Evolutionary conservation across 1,140 invertebrate species (phyloP).

Genomic region (Neelides sp.): DNA sequence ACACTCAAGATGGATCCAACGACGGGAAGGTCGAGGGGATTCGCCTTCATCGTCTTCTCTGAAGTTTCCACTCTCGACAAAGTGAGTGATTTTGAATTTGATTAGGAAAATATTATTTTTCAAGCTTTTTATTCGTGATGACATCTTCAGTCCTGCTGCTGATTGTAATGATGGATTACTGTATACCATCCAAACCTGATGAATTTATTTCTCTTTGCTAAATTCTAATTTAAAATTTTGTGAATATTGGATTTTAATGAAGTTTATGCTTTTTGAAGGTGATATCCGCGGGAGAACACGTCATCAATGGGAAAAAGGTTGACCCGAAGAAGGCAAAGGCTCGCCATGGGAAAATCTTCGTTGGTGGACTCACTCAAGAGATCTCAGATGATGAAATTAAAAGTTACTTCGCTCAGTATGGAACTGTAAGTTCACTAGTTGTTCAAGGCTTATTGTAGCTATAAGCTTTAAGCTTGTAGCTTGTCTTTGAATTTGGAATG

Average conservation of each 20-base stretch:
- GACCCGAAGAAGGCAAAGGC: conserved; percentile 92
- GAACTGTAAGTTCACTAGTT: conserved; percentile 54
- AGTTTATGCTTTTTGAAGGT: conserved; percentile 39
- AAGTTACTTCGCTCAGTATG: conserved; percentile 76
- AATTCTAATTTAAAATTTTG: conserved; percentile 9
- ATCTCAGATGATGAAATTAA: conserved; percentile 85
- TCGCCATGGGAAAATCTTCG: conserved; percentile 85
- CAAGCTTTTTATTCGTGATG: conserved; percentile 5
- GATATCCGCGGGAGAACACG: conserved; percentile 67
- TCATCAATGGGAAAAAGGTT: conserved; percentile 85
- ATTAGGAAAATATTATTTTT: background rate
- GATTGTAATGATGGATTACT: conserved; percentile 7
- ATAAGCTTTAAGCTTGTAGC: too few relatives aligned
- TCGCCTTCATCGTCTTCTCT: conserved; percentile 90
- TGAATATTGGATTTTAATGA: conserved; percentile 1
- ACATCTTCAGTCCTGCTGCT: conserved; percentile 17
- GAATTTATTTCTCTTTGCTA: too few relatives aligned
- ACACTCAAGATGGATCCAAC: conserved; percentile 86
- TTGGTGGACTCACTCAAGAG: conserved; percentile 79
- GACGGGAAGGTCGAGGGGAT: conserved; percentile 76
- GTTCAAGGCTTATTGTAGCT: too few relatives aligned
- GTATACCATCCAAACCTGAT: conserved; percentile 17
- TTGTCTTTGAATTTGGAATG: too few relatives aligned
- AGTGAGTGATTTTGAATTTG: conserved; percentile 40
- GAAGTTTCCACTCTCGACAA: conserved; percentile 76